Evolutionary conservation across 2,113 vertebrate genomes (phyloP), one percentile per base, ranked within the genome.

Genomic region (Odontophorus gujanensis): DNA sequence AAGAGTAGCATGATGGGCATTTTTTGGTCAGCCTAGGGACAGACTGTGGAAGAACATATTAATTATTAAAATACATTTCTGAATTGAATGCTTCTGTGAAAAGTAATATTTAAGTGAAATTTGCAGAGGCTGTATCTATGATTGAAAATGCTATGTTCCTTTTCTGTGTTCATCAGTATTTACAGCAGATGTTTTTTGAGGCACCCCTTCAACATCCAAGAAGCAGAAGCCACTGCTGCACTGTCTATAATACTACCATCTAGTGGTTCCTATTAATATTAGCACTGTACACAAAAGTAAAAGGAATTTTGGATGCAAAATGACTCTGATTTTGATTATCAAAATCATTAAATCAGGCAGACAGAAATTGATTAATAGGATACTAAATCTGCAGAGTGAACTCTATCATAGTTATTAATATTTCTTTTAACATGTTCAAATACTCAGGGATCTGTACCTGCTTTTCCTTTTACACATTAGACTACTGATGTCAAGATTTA

Each of bases 261-360:
- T 93, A 87, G 84, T 91, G 78, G 89, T 69, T 69, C 62, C 66
- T 68, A 13, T 11, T 45, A 78, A 81, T 42, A 76, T 67, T 88
- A 75, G 20, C n/a, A 11, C 26, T 40, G 13, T 5, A 13, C 34
- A 18, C 25, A 61, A 28, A 67, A 63, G 20, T 30, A 81, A 88
- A 22, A 34, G 6, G 30, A 81, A 72, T 68, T 18, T 75, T 84
- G 28, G 4, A 36, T 16, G 11, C 47, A 25, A 12, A 78, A 47
- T 3, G 6, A 8, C 5, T 43, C 22, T 12, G 47, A 73, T 53
- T 77, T 91, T 66, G 61, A 15, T 22, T 61, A 32, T 24, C 81
- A 19, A 87, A 87, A 75, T 58, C 0, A 87, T 48, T 18, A 69
- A 62, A 38, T 42, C 18, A 6, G 13, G 10, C 15, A 87, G 84